phyloP scores from a whole-genome alignment of 2,113 vertebrate genomes.

The Pedionomus torquatus region DNA sequence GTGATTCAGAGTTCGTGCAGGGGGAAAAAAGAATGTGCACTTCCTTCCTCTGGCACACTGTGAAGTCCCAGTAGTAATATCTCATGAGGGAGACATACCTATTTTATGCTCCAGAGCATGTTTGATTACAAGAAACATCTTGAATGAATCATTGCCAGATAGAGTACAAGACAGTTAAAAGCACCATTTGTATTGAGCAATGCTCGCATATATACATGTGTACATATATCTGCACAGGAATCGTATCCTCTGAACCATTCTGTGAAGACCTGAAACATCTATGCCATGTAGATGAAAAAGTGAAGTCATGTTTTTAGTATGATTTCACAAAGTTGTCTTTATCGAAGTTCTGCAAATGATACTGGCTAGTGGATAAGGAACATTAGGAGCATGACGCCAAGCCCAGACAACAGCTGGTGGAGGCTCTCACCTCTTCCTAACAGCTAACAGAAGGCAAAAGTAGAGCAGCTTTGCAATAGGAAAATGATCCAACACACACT shows the following conservation, averaged over 20 bases:
- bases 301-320: not conserved
- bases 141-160: not conserved
- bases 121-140: not conserved
- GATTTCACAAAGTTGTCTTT: not conserved
- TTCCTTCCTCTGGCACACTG: not conserved
- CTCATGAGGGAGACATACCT: not conserved
- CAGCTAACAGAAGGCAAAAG: not conserved
- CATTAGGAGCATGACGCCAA: not conserved
- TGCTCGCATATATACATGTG: not conserved
- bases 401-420: conserved; percentile 8
- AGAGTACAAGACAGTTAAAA: not conserved
- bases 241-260: not conserved
- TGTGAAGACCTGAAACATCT: not conserved
- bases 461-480: not conserved
- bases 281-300: not conserved
- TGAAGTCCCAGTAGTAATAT: not conserved
- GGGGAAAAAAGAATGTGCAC: not conserved
- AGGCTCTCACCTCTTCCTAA: conserved; percentile 1
- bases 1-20: not conserved
- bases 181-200: not conserved
- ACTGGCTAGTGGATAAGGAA: not conserved
- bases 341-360: not conserved
- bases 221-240: not conserved
- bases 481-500: not conserved
- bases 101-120: not conserved